phyloP scores from a whole-genome alignment of 2,888 invertebrate genomes.

The Sthenelais limicola region DNA sequence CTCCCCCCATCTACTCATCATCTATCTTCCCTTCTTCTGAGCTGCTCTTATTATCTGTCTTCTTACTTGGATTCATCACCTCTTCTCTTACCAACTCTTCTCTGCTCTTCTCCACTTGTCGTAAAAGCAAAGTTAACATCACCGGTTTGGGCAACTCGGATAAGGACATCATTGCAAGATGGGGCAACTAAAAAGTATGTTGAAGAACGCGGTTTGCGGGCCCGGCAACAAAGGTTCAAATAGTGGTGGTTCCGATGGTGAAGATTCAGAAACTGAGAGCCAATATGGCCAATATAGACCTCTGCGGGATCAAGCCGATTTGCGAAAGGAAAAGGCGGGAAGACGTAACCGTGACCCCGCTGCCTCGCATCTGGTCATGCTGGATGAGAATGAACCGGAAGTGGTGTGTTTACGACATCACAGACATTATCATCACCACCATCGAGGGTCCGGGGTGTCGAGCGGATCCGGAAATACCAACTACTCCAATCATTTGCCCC shows the following conservation, averaged over 20 bases:
- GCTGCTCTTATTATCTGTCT: no score
- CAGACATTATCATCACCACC: slow-evolving; percentile 32
- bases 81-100: no score
- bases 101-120: no score
- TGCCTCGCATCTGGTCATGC: slow-evolving; percentile 9
- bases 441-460: slow-evolving; percentile 1
- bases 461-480: slow-evolving; percentile 36
- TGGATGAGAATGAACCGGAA: slow-evolving; percentile 27
- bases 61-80: no score
- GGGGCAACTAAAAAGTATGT: slow-evolving; percentile 50
- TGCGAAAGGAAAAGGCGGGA: background rate
- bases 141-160: no score
- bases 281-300: slow-evolving; percentile 44
- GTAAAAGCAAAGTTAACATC: no score
- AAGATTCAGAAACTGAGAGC: slow-evolving; percentile 46
- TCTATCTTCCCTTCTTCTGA: no score
- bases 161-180: slow-evolving; percentile 34
- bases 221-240: slow-evolving; percentile 37
- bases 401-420: slow-evolving; percentile 13
- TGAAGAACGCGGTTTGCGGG: slow-evolving; percentile 48
- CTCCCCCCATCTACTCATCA: no score
- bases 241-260: slow-evolving; percentile 37
- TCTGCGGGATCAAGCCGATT: slow-evolving; percentile 29
- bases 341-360: slow-evolving; percentile 7
- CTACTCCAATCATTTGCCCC: slow-evolving; percentile 31